Base-by-base conservation (phyloP, 2,888 invertebrate species). In the Agriopis aurantiaria region DNA sequence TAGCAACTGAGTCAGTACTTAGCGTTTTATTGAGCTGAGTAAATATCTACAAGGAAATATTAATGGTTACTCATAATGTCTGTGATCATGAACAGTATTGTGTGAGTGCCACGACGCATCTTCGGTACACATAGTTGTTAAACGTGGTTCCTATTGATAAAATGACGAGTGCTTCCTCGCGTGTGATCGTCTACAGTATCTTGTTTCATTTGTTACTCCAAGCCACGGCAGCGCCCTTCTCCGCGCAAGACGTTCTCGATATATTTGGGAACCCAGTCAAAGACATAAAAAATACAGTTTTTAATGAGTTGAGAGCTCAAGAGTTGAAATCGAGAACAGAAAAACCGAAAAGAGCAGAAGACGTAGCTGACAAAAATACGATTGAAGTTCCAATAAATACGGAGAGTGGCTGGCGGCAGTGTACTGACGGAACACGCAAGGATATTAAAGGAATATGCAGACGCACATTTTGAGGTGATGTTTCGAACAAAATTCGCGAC, bases 211-310 rank as follows among this genome's bases (percentile, higher is more conserved):
- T 89, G 73, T 65, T 89, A 62, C 58, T 87, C 65, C 78, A 83
- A 78, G 82, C 76, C 41, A 72, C 79, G 63, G 79, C 85, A 45
- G 82, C 85, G 11, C 85, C 91, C 41, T 79, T 85, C 65, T 80
- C 88, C 10, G 72, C 80, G 11, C 83, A 85, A 68, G 88, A 88
- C 46, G 78, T 91, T 45, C 75, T 88, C 1, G 85, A 87, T 52
- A 81, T 91, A 69, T 93, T 92, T 65, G 86, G 88, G 3, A 91
- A 92, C 80, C 93, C 93, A 7, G 75, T 92, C 6, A 84, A 84
- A 71, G 91, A 92, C 74, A 81, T 93, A 17, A 73, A 84, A 70
- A 81, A 78, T 64, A 81, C 75, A 17, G 61, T 79, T 66, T 41
- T 67, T 43, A 41, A 65, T 3, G 74, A 76, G 68, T n/a, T 40